Evolutionary conservation across 2,113 vertebrate genomes (phyloP).

Genomic region (Tichodroma muraria): DNA sequence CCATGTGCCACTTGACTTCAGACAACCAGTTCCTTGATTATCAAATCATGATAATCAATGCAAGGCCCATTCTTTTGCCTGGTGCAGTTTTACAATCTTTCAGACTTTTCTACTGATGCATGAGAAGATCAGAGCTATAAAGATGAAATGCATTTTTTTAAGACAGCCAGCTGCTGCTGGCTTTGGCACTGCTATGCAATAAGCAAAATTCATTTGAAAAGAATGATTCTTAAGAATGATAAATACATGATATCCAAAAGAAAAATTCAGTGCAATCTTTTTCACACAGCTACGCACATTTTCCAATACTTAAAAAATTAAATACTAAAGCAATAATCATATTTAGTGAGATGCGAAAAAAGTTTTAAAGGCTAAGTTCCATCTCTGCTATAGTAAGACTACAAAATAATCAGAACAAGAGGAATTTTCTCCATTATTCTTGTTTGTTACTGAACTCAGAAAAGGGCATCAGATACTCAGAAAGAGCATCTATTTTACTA

Average conservation of each 20-base stretch:
- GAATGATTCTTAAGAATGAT: neutral
- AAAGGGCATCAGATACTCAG: neutral
- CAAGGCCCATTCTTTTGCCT: neutral
- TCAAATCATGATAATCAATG: slow-evolving; percentile 11
- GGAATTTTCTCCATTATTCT: neutral
- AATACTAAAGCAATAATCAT: neutral
- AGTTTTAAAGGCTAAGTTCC: neutral
- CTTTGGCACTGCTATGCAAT: neutral
- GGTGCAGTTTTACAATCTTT: neutral
- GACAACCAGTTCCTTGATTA: slow-evolving; percentile 26
- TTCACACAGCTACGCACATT: neutral
- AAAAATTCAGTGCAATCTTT: neutral
- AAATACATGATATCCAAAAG: neutral
- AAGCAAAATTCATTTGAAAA: neutral
- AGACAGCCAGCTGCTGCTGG: neutral
- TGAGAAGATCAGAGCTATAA: neutral
- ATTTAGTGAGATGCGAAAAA: neutral
- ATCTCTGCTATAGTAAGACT: neutral
- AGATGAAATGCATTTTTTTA: neutral
- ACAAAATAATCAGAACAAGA: neutral
- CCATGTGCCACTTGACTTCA: slow-evolving; percentile 23
- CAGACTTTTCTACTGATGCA: neutral
- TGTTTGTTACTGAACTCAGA: neutral
- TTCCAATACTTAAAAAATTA: neutral
- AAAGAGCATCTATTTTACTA: neutral